Percentiles rank a stretch among this genome's conserved stretches.
Evolutionary conservation across 2,797 vertebrate species (phyloP).

Genomic region (Glyptemys insculpta): DNA sequence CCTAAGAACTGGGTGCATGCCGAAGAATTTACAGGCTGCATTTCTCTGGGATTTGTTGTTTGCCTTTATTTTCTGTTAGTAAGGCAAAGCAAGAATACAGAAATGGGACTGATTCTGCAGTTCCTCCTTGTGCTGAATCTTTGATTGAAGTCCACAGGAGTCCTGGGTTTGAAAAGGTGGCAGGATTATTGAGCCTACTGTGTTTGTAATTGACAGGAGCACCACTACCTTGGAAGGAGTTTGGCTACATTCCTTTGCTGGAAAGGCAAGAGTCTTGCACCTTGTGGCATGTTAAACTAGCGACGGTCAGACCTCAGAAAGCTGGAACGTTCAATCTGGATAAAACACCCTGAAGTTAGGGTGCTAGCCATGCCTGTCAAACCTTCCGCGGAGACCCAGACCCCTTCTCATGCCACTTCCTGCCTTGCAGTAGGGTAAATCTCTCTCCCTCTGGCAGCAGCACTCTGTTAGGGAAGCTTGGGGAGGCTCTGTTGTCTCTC

Average conservation of each 20-base stretch:
- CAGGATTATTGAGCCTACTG: not conserved
- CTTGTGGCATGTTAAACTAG: not conserved
- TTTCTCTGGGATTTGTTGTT: constrained; percentile 47
- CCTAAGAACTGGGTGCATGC: not conserved
- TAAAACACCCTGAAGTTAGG: not conserved
- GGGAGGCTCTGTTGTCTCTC: not conserved
- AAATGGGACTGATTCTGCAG: not conserved
- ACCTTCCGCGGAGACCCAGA: not conserved
- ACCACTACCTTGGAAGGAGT: not conserved
- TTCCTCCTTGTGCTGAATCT: not conserved
- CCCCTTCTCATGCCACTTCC: not conserved
- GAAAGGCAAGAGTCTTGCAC: not conserved
- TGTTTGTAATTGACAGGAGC: not conserved
- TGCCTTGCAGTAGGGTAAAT: not conserved
- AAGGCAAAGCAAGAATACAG: constrained; percentile 12
- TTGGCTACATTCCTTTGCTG: not conserved
- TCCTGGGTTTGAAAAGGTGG: not conserved
- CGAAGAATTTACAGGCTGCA: constrained; percentile 50
- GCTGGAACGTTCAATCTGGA: not conserved
- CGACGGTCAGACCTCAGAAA: not conserved
- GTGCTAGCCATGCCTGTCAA: not conserved
- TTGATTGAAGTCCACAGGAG: constrained; percentile 7
- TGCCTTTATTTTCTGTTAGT: not conserved
- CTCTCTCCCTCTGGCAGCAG: not conserved
- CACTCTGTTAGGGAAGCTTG: not conserved